Percentiles rank a stretch among this genome's conserved stretches.
Evolutionary conservation across 2,888 invertebrate species (phyloP).

Genomic region (Mythimna impura): DNA sequence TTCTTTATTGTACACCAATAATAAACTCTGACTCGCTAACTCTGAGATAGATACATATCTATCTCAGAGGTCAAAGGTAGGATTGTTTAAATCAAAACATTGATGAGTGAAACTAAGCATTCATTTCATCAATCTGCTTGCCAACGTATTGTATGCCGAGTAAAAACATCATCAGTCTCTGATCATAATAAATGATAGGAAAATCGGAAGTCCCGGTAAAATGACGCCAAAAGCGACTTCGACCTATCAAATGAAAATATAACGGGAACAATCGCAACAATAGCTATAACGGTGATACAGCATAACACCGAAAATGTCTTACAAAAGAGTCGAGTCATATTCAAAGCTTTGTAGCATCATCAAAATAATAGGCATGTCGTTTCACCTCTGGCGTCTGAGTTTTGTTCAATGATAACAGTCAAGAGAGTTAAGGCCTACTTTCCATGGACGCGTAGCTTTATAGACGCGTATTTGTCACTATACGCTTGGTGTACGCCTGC

Average conservation of each 20-base stretch:
- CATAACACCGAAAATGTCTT: constrained; percentile 68
- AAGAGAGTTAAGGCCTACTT: constrained; percentile 59
- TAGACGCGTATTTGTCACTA: too few species aligned
- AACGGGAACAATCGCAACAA: constrained; percentile 67
- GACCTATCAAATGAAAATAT: constrained; percentile 38
- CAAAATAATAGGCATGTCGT: constrained; percentile 81
- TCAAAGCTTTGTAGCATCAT: constrained; percentile 81
- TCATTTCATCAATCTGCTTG: neutral
- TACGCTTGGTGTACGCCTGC: too few species aligned
- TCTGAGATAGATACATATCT: too few species aligned
- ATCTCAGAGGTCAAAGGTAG: neutral
- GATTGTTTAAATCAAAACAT: neutral
- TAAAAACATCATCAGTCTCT: neutral
- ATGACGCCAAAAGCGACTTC: constrained; percentile 25
- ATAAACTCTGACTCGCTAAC: too few species aligned
- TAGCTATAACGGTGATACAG: constrained; percentile 66
- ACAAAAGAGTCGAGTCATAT: constrained; percentile 75
- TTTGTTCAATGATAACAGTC: constrained; percentile 76
- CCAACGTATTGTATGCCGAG: neutral
- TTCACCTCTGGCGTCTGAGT: constrained; percentile 75
- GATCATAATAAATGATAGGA: constrained; percentile 15
- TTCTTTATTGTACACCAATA: too few species aligned
- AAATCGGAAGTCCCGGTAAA: constrained; percentile 21
- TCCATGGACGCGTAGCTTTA: too few species aligned
- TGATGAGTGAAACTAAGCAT: neutral